phyloP scores from a whole-genome alignment of 2,888 invertebrate species.

The Aricia artaxerxes region DNA sequence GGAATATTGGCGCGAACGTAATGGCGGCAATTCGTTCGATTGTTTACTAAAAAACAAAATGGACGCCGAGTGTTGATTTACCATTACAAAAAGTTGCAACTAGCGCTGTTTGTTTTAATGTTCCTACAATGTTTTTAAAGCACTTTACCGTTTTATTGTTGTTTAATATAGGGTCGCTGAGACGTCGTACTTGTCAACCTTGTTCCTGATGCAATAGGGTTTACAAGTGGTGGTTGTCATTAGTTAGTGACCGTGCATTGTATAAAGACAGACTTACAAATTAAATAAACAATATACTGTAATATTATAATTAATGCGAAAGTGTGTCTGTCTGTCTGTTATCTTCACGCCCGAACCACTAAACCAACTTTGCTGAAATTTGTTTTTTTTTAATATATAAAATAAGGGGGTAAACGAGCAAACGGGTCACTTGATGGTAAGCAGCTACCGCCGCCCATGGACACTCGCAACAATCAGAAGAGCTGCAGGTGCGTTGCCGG shows the following conservation, averaged over 20 bases:
- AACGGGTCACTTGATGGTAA: too few relatives aligned
- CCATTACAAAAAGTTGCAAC: constrained; percentile 36
- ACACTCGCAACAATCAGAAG: too few relatives aligned
- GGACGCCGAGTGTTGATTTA: constrained; percentile 37
- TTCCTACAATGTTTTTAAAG: constrained; percentile 12
- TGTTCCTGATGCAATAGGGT: background rate
- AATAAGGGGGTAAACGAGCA: too few relatives aligned
- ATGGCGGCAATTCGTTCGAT: constrained; percentile 36
- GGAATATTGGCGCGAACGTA: constrained; percentile 45
- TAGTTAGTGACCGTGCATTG: background rate
- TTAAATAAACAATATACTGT: background rate
- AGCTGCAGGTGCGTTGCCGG: too few relatives aligned
- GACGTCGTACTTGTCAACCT: background rate
- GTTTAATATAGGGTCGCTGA: background rate
- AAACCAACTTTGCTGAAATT: too few relatives aligned
- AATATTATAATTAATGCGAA: background rate
- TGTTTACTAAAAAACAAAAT: constrained; percentile 41
- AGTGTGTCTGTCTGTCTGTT: background rate
- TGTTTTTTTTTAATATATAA: too few relatives aligned
- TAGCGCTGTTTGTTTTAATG: constrained; percentile 26
- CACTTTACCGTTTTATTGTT: background rate
- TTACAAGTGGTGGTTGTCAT: background rate
- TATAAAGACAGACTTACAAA: background rate
- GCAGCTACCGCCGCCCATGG: too few relatives aligned
- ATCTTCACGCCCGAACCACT: too few relatives aligned